Conservation (phyloP, 2,113 vertebrate genomes). For the Desmodus rotundus region DNA sequence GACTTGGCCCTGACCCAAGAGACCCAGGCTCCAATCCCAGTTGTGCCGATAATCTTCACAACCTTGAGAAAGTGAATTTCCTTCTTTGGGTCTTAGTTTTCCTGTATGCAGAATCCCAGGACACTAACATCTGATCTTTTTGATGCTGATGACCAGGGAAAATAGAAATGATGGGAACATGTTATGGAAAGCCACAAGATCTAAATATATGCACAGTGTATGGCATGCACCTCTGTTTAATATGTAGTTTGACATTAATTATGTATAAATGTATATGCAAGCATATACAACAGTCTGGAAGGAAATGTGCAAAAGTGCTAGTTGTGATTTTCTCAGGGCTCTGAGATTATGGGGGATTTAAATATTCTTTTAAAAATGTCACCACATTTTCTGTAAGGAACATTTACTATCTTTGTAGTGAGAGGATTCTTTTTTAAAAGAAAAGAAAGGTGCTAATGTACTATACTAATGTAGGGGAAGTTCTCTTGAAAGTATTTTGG, state of each 20-base stretch:
- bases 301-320: background rate
- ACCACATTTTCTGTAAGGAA: constrained; percentile 17
- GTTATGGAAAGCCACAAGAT: background rate
- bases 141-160: background rate
- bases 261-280: background rate
- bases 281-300: background rate
- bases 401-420: constrained; percentile 23
- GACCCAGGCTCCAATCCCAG: background rate
- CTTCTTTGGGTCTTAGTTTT: constrained; percentile 16
- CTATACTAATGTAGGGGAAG: background rate
- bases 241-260: background rate
- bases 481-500: constrained; percentile 23
- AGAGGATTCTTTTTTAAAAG: constrained; percentile 7
- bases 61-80: constrained; percentile 22
- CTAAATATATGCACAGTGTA: background rate
- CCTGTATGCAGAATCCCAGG: background rate
- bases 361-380: constrained; percentile 37
- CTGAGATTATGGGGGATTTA: background rate
- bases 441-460: background rate
- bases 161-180: background rate
- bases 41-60: background rate
- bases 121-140: background rate
- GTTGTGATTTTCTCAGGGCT: background rate
- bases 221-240: background rate
- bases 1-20: constrained; percentile 1